These are phyloP conservation scores for Trichomalopsis sarcophagae DNA, from an alignment of 1,140 invertebrate genomes.

Conservation along the genomic window DNA sequence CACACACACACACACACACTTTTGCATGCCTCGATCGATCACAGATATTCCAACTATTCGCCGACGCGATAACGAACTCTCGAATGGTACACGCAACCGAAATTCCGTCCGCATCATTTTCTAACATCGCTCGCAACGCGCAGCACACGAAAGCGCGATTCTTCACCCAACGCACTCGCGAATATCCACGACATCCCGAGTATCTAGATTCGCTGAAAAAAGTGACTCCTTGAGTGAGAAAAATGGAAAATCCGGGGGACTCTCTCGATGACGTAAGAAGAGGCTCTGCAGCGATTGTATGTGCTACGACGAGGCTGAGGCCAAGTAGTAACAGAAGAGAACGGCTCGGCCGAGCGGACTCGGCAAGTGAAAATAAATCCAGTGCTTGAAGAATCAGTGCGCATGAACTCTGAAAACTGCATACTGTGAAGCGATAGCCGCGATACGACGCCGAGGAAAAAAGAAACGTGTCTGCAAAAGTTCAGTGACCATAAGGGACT, in stretches of 20 bases:
- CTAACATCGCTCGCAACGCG: no score
- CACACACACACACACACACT: no score
- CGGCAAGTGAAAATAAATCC: constrained; percentile 6
- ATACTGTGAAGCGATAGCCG: not conserved
- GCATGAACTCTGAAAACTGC: not conserved
- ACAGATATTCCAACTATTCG: no score
- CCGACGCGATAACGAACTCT: no score
- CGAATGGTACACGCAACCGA: no score
- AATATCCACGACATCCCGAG: no score
- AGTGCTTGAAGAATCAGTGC: constrained; percentile 28
- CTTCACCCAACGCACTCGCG: no score
- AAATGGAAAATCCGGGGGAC: not conserved
- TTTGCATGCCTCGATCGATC: no score
- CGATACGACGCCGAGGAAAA: not conserved
- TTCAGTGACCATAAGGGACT: constrained; percentile 72
- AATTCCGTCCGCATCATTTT: no score
- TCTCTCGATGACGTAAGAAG: constrained; percentile 33
- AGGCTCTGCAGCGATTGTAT: not conserved
- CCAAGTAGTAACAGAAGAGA: constrained; percentile 9
- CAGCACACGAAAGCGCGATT: no score
- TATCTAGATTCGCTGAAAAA: no score
- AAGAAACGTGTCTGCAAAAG: constrained; percentile 56
- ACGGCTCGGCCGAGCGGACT: not conserved
- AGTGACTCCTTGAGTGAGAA: not conserved
- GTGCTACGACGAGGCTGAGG: not conserved